Evolutionary conservation across 2,888 invertebrate species (phyloP), one percentile per base, ranked within the genome.

Genomic region (Myopa testacea): DNA sequence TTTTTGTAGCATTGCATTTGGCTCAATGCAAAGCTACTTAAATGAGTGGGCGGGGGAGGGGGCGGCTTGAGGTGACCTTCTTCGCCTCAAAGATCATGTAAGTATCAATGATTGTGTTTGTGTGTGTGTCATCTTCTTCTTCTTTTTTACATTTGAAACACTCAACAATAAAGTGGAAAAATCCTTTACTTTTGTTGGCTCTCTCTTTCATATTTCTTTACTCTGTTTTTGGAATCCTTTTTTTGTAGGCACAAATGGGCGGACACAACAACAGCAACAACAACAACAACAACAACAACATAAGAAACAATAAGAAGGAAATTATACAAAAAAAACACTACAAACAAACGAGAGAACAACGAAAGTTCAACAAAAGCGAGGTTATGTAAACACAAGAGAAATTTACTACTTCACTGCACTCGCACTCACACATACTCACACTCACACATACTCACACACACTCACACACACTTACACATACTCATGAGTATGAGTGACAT

Each of bases 371-470:
- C 45, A 73, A 62, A 62, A 62, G 65, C 37, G 63, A 34, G 74
- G 50, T 65, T 74, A 74, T 74, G 74, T 74, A 74, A 74, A 63
- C 65, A 65, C 74, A 63, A 63, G 52, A 74, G 63, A 74, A 63
- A 74, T 74, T 74, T 74, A 34, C 74, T 74, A 65, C 74, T 74
- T 65, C 19, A 74, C 7, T 50, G 19, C 63, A 55, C 14, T n/a
- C 55, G 50, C 52, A 74, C 62, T 63, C 45, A 12, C 52, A 58
- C 40, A 14, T 12, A 68, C 67, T 38, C 37, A 4, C 14, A 68
- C 68, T 3, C 45, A 68, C 16, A 16, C 16, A 16, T 12, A 55
- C 16, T 5, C 55, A 16, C 55, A 16, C 16, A 16, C 16, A 55
- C n/a, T 55, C 55, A 55, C 55, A 10, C 55, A 55, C 14, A 55